Percentiles rank a stretch among this genome's conserved stretches.
Evolutionary conservation across 2,888 invertebrate species (phyloP).

Genomic region (Phoronis australis): DNA sequence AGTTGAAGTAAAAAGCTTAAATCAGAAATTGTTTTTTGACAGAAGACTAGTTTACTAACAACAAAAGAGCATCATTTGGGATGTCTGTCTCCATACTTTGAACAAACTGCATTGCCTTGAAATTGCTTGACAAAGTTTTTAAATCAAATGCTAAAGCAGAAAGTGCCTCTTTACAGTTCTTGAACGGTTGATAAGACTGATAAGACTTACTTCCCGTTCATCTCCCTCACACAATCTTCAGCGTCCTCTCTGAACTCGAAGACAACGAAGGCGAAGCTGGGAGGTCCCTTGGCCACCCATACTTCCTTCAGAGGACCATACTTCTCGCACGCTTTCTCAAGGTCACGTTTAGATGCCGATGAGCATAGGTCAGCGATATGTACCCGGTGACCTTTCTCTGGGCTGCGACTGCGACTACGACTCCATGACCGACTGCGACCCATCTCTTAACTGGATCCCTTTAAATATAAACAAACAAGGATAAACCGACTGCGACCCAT

Average conservation of each 20-base stretch:
- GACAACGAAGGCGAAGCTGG: slow-evolving; percentile 62
- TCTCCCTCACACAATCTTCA: slow-evolving; percentile 74
- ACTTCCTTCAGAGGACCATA: slow-evolving; percentile 59
- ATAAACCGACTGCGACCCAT: too few relatives aligned
- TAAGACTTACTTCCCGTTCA: slow-evolving; percentile 67
- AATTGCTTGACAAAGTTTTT: not conserved
- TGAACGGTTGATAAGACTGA: too few relatives aligned
- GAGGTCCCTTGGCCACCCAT: slow-evolving; percentile 61
- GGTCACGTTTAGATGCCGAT: slow-evolving; percentile 56
- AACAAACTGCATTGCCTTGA: not conserved
- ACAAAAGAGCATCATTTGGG: too few relatives aligned
- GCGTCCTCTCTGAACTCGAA: slow-evolving; percentile 59
- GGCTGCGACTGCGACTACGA: slow-evolving; percentile 15
- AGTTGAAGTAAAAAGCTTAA: too few relatives aligned
- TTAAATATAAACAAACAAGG: too few relatives aligned
- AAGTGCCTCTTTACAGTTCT: too few relatives aligned
- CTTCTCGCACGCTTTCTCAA: slow-evolving; percentile 58
- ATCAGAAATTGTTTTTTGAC: too few relatives aligned
- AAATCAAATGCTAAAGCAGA: too few relatives aligned
- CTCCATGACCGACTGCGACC: slow-evolving; percentile 4
- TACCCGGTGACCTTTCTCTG: slow-evolving; percentile 54
- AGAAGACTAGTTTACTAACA: too few relatives aligned
- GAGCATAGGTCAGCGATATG: slow-evolving; percentile 59
- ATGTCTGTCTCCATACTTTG: too few relatives aligned
- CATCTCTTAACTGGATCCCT: too few relatives aligned